These are phyloP conservation scores for Conger conger DNA, from an alignment of 2,113 vertebrate species.

Conservation along the genomic window DNA sequence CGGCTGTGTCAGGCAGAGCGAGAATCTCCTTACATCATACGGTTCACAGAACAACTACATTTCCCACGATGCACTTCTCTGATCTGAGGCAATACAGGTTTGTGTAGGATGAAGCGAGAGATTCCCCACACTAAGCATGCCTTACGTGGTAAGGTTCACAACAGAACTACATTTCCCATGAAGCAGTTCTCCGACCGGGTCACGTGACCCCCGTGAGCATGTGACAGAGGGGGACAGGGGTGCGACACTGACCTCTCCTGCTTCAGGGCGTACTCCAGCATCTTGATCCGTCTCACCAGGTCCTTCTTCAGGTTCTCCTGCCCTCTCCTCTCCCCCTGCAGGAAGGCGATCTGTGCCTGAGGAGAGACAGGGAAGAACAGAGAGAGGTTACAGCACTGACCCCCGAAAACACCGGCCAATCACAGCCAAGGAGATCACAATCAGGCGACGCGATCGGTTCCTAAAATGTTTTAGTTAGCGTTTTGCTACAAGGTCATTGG, in stretches of 20 bases:
- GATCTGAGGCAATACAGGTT: too few species aligned
- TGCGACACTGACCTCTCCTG: constrained; percentile 73
- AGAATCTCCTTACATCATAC: background rate
- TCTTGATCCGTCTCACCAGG: constrained; percentile 83
- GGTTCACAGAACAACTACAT: background rate
- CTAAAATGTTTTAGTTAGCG: too few species aligned
- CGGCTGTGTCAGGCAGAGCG: background rate
- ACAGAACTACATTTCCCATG: background rate
- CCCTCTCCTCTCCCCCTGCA: constrained; percentile 82
- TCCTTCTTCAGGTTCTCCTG: constrained; percentile 86
- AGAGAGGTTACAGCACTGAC: background rate
- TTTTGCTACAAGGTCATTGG: background rate
- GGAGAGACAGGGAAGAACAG: background rate
- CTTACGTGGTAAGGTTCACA: too few species aligned
- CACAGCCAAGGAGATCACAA: too few species aligned
- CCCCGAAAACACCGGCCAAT: too few species aligned
- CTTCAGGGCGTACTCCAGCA: constrained; percentile 84
- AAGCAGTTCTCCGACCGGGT: too few species aligned
- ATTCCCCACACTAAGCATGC: too few species aligned
- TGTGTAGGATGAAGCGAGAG: too few species aligned
- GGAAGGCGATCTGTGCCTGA: constrained; percentile 81
- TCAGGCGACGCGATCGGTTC: too few species aligned
- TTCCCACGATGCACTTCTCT: constrained; percentile 10
- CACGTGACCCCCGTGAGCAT: background rate
- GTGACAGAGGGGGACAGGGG: background rate